Base-by-base conservation (phyloP, 2,888 invertebrate species). In the Taenaris catops region DNA sequence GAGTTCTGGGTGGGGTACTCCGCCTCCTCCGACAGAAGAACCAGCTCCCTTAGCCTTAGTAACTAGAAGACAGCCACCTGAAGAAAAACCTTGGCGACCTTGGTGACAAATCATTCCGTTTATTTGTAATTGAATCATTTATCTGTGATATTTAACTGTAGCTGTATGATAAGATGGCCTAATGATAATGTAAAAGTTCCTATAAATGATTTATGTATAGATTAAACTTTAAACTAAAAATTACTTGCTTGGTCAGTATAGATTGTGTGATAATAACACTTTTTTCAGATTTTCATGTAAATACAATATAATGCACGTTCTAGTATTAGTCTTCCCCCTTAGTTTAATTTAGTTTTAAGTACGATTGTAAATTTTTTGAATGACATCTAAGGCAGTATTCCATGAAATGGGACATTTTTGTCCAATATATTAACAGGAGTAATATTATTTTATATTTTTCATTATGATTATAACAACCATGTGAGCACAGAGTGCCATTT, bases 31-130 rank as follows among this genome's bases (percentile, higher is more conserved):
- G 1, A 50, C 59, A 0, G 81, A 84, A 24, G 84, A 81, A 4
- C 65, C 76, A 0, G 83, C 72, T 29, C 94, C 94, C 0, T 73
- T 94, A 14, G 91, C 94, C 2, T 78, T 94, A 49, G 94, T 94
- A 8, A 93, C 93, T 54, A 90, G 93, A 89, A 83, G 87, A 62
- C 53, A 88, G 79, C 65, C 87, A 4, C 51, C 80, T 56, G 93
- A 93, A 58, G 93, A 93, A 24, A 92, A 92, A 58, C 93, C 93
- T 11, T 95, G 95, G 94, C 88, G 94, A 58, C 94, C 94, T 1
- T 95, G 94, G 95, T 93, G 86, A 87, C 75, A 44, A 12, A 33
- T 26, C 42, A 63, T 61, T 67, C 63, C 62, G 49, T 44, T 38
- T 38, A n/a, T n/a, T n/a, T n/a, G n/a, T 38, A 31, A 28, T 27